Base-by-base conservation (phyloP, 2,888 invertebrate genomes). In the Melolontha melolontha region DNA sequence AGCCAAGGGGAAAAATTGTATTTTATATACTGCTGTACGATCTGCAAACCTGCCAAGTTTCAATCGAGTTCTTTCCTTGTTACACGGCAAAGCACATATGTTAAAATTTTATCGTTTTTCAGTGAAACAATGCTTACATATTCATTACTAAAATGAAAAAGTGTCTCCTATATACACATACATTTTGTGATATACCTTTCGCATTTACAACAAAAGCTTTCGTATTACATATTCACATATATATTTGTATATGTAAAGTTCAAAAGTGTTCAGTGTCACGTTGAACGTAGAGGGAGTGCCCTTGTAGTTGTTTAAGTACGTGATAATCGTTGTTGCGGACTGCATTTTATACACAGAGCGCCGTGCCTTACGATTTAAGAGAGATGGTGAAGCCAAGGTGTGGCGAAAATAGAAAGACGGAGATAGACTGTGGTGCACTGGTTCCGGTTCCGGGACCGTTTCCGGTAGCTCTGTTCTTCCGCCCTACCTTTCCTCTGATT, bases 361-460 rank as follows among this genome's bases (percentile, higher is more conserved):
- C 64, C 64, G 64, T 64, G 64, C 52, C 64, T 29, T 27, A 14
- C 29, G 12, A 39, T 49, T 42, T 14, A 50, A 57, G 57, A 42
- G 41, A 66, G 66, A 64, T 34, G 64, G 66, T 14, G 40, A 49
- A 50, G 39, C 17, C 8, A 34, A 62, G 49, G 59, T 47, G 59
- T 29, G 59, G 59, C 47, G 34, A 34, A 47, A 34, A 62, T 47
- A 62, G 59, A 62, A 34, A 34, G 34, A 34, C 34, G 59, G 29
- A 29, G 29, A 62, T 62, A 62, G 59, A 62, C 59, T 29, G n/a
- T 62, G 75, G 75, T 75, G 76, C 76, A 77, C 59, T 76, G 75
- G 74, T 79, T 79, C 79, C 79, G 77, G 77, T 79, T 78, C 78
- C 78, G 78, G 77, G 74, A 62, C 75, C 75, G 76, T 75, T 79